Percentiles rank a stretch among this genome's conserved stretches.
These are phyloP conservation scores for Watsonalla binaria DNA, from an alignment of 2,888 invertebrate species.

Conservation along the genomic window DNA sequence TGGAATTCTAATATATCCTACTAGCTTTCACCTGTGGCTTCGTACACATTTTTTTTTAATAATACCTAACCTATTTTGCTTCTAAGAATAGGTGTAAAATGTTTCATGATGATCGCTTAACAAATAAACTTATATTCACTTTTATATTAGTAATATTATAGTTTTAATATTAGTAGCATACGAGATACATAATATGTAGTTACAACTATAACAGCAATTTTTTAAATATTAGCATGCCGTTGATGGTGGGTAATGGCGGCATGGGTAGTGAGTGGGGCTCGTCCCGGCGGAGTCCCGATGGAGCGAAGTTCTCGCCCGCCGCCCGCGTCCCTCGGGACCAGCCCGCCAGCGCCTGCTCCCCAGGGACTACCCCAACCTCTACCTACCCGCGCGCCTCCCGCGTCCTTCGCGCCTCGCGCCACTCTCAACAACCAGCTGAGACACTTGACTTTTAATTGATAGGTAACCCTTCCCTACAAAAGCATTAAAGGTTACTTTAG, in stretches of 20 bases:
- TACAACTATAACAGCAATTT: conserved; percentile 25
- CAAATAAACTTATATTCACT: no score
- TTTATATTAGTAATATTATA: no score
- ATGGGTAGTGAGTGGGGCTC: conserved; percentile 20
- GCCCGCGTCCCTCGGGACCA: conserved; percentile 68
- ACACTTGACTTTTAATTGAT: conserved; percentile 70
- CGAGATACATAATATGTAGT: not conserved
- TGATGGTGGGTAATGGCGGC: conserved; percentile 49
- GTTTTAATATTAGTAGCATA: no score
- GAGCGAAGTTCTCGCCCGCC: conserved; percentile 69
- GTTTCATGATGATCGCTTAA: no score
- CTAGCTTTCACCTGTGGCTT: no score
- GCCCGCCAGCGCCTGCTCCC: conserved; percentile 72
- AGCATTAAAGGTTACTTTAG: conserved; percentile 1
- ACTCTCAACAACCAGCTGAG: conserved; percentile 65
- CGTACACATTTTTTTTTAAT: no score
- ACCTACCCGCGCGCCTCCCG: conserved; percentile 31
- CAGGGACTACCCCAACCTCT: conserved; percentile 41
- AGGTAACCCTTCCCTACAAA: conserved; percentile 22
- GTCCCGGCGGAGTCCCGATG: conserved; percentile 43
- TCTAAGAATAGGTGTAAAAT: no score
- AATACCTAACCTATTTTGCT: no score
- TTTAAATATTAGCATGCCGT: conserved; percentile 68
- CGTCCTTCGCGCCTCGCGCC: conserved; percentile 20
- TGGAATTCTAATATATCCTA: no score